Base-by-base conservation (phyloP, 1,140 invertebrate species). In the Theocolax elegans region DNA sequence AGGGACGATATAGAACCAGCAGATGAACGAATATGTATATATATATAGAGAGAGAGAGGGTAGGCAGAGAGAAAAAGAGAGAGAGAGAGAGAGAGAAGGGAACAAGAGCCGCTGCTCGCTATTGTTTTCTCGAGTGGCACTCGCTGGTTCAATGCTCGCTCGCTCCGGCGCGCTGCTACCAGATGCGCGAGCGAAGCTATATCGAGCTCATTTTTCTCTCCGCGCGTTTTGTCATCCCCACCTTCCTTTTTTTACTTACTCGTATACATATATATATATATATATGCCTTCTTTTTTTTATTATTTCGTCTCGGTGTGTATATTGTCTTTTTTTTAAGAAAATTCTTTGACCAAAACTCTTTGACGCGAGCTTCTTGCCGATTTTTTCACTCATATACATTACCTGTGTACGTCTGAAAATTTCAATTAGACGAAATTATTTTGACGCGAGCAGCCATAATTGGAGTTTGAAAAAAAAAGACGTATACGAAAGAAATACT, bases 71-170 rank as follows among this genome's bases (percentile, higher is more conserved):
- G 42, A 3, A 15, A 56, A 46, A 70, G 48, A 54, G 54, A 60
- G 38, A 38, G 59, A 44, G 67, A 40, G 69, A 60, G 69, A 71
- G 71, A 66, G 73, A 67, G 48, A 73, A 71, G 74, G 63, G 56
- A 38, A 68, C 60, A 44, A 83, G 80, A 83, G 80, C 75, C 49
- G 78, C 79, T 83, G 82, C 79, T 83, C 79, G 79, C 82, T 84
- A 85, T 85, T 85, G 82, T 85, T 84, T 85, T 84, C 81, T 85
- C 79, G 74, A 85, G 83, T 85, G 83, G 82, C 77, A 84, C 83
- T 85, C 82, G 80, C 82, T 83, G 79, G 82, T 85, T 84, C 81
- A 82, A 84, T 85, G 82, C 80, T 80, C 82, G 79, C 74, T 79
- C 78, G 75, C 77, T 79, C 72, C 70, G 69, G 73, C 75, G 74